Base-by-base conservation (phyloP, 2,113 vertebrate genomes). In the Siphamia tubifer region DNA sequence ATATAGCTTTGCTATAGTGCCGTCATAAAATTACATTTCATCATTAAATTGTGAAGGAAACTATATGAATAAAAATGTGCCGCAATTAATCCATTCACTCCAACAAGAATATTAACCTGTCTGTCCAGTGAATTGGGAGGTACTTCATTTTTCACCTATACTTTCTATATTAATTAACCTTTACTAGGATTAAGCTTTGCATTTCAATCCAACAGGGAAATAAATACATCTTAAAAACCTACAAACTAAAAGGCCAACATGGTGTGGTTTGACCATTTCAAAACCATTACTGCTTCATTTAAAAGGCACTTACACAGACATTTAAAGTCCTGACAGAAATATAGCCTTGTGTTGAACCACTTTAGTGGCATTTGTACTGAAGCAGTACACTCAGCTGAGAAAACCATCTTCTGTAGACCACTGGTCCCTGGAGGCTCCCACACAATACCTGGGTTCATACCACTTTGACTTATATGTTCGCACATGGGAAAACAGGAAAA, bases 381-480 rank as follows among this genome's bases (percentile, higher is more conserved):
- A 34, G 13, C 28, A n/a, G 32, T 69, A 83, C 67, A 63, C 43
- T 61, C 51, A 64, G 75, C 74, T 71, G 56, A 72, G 70, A 82
- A 88, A 82, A 72, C 31, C 30, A 66, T 49, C 51, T 39, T 51
- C 61, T 42, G 45, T 21, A 28, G 40, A 19, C 57, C 25, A 64
- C 34, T 25, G 36, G 52, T 30, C 17, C 31, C 54, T 4, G 11
- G 62, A 61, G 68, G 30, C 10, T 23, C 52, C 49, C 42, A 70
- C 57, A 88, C 85, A 88, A 85, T 81, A 82, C 53, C 5, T 9
- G 56, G 57, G 68, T 87, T 88, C 71, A 82, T 83, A 28, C 60
- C 20, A 65, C 38, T 71, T 87, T 42, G 85, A 81, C 13, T 7
- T 66, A 68, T 28, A 73, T n/a, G 64, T 77, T 65, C 73, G 71